Evolutionary conservation across 2,113 vertebrate species (phyloP).

Genomic region (Lynx canadensis): DNA sequence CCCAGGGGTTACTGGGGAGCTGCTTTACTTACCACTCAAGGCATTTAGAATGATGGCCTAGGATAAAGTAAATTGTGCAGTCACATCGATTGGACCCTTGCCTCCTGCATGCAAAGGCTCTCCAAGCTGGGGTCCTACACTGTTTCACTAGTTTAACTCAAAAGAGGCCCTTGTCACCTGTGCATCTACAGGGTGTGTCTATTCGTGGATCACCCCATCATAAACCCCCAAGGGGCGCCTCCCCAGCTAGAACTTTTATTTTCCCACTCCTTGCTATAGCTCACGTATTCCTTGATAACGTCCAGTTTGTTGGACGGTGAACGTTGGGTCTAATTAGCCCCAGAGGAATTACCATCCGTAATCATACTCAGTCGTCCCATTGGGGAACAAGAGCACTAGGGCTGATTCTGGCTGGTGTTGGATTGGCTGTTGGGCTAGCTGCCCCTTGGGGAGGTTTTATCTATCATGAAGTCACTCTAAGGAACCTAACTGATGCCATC

Average conservation of each 20-base stretch:
- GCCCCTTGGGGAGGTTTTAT: background rate
- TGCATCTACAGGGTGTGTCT: background rate
- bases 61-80: background rate
- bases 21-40: background rate
- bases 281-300: background rate
- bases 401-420: background rate
- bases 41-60: background rate
- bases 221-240: background rate
- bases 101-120: background rate
- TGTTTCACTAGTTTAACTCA: background rate
- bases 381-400: background rate
- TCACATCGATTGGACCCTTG: background rate
- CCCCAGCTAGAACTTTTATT: background rate
- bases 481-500: background rate
- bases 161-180: background rate
- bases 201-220: background rate
- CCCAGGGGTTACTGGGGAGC: background rate
- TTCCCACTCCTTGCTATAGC: background rate
- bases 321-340: background rate
- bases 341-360: background rate
- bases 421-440: background rate
- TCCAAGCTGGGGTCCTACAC: background rate
- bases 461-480: background rate
- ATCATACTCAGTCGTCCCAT: background rate
- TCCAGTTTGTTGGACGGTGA: background rate